Conservation (phyloP, 1,140 invertebrate species). For the Cotesia glomerata region DNA sequence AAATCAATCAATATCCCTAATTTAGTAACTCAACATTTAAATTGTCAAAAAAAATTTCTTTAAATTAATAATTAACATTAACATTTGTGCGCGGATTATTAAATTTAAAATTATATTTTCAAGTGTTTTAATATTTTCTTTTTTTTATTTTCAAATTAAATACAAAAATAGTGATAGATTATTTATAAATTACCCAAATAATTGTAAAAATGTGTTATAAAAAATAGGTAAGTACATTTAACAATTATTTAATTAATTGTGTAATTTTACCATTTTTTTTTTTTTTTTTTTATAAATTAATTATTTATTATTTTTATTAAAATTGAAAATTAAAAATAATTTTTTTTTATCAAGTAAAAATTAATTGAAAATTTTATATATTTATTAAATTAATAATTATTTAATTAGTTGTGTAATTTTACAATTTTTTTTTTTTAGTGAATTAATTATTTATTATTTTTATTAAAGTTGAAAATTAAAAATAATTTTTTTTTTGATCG, state of each 20-base stretch:
- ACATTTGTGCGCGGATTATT: too few species aligned
- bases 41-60: too few species aligned
- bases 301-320: not conserved
- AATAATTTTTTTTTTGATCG: too few species aligned
- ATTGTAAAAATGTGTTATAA: not conserved
- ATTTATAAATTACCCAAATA: not conserved
- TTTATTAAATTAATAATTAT: not conserved
- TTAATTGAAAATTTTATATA: too few species aligned
- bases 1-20: not conserved
- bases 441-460: too few species aligned
- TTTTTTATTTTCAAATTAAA: constrained; percentile 2
- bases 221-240: constrained; percentile 16
- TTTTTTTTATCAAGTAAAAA: too few species aligned
- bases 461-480: too few species aligned
- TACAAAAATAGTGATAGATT: constrained; percentile 4
- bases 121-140: not conserved
- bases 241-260: not conserved
- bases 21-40: too few species aligned
- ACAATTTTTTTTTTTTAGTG: too few species aligned
- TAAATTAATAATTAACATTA: too few species aligned
- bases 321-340: not conserved
- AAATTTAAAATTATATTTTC: too few species aligned
- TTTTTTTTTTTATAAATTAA: not conserved
- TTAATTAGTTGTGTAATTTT: not conserved
- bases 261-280: not conserved